These are phyloP conservation scores for Encarsia formosa DNA, from an alignment of 2,888 invertebrate genomes.

Conservation along the genomic window DNA sequence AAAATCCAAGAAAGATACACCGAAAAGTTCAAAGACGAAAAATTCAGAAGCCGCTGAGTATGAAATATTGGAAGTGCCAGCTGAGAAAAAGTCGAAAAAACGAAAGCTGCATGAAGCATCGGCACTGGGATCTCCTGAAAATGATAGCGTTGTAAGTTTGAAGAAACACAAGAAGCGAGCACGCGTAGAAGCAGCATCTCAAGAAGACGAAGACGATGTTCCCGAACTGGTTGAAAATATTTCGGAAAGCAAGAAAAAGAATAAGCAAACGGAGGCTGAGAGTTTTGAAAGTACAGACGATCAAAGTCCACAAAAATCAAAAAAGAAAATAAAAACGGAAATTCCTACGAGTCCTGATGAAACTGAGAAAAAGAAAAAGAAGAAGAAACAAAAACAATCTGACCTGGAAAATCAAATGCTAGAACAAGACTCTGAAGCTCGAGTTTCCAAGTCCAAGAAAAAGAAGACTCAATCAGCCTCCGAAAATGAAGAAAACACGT, in stretches of 20 bases:
- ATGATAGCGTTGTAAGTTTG: constrained; percentile 7
- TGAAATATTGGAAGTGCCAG: neutral
- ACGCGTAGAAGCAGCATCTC: constrained; percentile 17
- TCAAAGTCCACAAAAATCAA: too few species aligned
- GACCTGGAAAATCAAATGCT: neutral
- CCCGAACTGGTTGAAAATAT: neutral
- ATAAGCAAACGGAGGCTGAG: too few species aligned
- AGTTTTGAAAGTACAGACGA: too few species aligned
- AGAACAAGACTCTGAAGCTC: neutral
- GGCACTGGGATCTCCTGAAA: neutral
- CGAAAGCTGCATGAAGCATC: constrained; percentile 28
- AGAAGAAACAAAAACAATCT: constrained; percentile 4
- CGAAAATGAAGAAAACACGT: neutral
- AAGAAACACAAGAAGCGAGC: constrained; percentile 16
- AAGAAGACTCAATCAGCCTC: too few species aligned
- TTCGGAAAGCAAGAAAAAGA: constrained; percentile 2
- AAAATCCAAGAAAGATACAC: neutral
- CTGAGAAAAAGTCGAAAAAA: constrained; percentile 30
- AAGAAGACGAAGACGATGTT: constrained; percentile 12
- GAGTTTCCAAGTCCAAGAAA: neutral
- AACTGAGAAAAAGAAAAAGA: constrained; percentile 4
- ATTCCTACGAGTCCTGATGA: neutral
- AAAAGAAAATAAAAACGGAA: neutral
- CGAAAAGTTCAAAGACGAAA: neutral
- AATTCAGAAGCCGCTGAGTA: neutral